phyloP scores from a whole-genome alignment of 2,888 invertebrate species.

The Brassicogethes aeneus region DNA sequence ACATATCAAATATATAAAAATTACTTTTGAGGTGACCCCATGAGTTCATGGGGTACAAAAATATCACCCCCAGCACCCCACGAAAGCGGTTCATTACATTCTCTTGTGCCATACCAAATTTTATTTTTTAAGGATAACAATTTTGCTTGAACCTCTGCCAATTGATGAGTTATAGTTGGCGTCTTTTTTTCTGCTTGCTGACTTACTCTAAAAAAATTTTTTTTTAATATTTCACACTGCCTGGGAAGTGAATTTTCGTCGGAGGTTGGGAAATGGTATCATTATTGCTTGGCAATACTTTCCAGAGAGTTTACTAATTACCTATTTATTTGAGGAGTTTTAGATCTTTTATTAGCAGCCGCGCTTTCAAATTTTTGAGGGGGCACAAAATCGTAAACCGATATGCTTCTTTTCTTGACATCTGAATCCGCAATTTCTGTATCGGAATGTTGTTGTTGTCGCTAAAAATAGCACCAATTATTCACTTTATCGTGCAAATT shows the following conservation, averaged over 20 bases:
- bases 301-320: slow-evolving; percentile 5
- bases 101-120: slow-evolving; percentile 59
- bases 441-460: neutral
- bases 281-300: too few species aligned
- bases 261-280: too few species aligned
- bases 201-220: neutral
- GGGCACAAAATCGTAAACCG: slow-evolving; percentile 34
- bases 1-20: slow-evolving; percentile 5
- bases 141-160: slow-evolving; percentile 58
- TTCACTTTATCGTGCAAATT: neutral
- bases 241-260: too few species aligned
- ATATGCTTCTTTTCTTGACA: slow-evolving; percentile 8
- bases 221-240: too few species aligned
- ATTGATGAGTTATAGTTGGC: slow-evolving; percentile 38
- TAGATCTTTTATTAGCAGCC: slow-evolving; percentile 17
- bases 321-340: slow-evolving; percentile 24
- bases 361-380: slow-evolving; percentile 26
- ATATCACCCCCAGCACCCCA: slow-evolving; percentile 45
- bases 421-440: neutral
- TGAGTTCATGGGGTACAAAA: slow-evolving; percentile 10
- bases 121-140: slow-evolving; percentile 59
- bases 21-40: slow-evolving; percentile 19
- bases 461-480: too few species aligned
- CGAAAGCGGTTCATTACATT: slow-evolving; percentile 47
- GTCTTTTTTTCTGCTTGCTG: slow-evolving; percentile 31